Evolutionary conservation across 2,113 vertebrate species (phyloP), one percentile per base, ranked within the genome.

Genomic region (Nerophis ophidion): DNA sequence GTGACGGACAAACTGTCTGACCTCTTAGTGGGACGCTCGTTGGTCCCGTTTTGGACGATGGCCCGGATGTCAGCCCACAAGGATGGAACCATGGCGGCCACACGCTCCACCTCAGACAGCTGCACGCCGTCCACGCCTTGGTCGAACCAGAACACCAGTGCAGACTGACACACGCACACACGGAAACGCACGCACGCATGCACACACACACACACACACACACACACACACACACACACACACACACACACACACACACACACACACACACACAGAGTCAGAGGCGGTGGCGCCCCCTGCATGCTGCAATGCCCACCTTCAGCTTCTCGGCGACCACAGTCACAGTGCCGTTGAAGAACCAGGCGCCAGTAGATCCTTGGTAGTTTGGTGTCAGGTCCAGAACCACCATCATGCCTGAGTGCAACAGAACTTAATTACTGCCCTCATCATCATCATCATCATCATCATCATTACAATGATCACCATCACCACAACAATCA

Each of bases 361-460:
- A 96, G 0, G 80, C 71, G 35, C 79, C 69, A 40, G 74, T 57
- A 1, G 79, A 49, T 8, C 92, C 87, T 11, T 2, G 71, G 33
- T 94, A 94, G 85, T 93, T 95, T 4, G 94, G 94, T 16, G 91
- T 95, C 64, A 96, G 79, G 57, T 95, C 93, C 83, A 96, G 76
- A 64, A 95, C 77, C 54, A 96, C 82, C 11, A 49, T 84, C 35
- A 95, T 86, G 47, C 87, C 94, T 96, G 63, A 5, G 46, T 19
- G 38, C 4, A 63, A 0, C 13, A 51, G 19, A n/a, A 47, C 5
- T 9, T 6, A 14, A 5, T 48, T 5, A 15, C 40, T 44, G 11
- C 40, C 11, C 40, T 26, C 26, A 26, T 26, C 26, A 26, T 26
- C 26, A 26, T 26, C 26, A 26, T 26, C 26, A 26, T 3, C 19